phyloP scores from a whole-genome alignment of 2,888 invertebrate species.

The Serrognathus titanus region DNA sequence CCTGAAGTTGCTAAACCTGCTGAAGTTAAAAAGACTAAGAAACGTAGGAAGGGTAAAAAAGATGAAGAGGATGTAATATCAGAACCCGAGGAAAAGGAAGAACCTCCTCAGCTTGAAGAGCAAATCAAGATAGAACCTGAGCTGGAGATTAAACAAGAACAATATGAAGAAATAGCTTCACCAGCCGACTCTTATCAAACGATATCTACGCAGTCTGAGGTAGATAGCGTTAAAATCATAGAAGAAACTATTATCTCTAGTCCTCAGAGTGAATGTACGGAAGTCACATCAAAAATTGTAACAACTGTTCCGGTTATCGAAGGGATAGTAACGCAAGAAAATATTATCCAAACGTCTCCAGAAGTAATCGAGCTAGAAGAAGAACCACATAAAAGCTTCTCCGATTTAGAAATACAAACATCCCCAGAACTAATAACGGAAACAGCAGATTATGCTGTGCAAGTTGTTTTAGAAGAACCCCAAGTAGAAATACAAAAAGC shows the following conservation, averaged over 20 bases:
- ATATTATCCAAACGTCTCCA: constrained; percentile 59
- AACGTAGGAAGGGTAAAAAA: constrained; percentile 43
- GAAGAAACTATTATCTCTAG: constrained; percentile 61
- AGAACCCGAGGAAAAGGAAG: constrained; percentile 32
- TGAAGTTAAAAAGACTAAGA: constrained; percentile 37
- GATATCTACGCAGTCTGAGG: constrained; percentile 57
- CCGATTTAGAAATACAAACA: constrained; percentile 52
- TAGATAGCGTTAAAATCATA: constrained; percentile 61
- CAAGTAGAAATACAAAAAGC: constrained; percentile 31
- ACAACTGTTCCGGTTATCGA: constrained; percentile 60
- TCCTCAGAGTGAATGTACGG: constrained; percentile 55
- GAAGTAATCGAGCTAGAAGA: constrained; percentile 46
- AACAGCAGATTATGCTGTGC: constrained; percentile 19
- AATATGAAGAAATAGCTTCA: constrained; percentile 51
- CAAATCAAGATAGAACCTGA: constrained; percentile 13
- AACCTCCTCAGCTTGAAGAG: constrained; percentile 5
- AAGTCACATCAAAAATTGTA: constrained; percentile 48
- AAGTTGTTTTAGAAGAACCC: constrained; percentile 13
- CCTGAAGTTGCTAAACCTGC: constrained; percentile 28
- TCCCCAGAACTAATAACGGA: constrained; percentile 37
- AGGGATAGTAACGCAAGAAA: constrained; percentile 57
- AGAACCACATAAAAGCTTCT: constrained; percentile 44
- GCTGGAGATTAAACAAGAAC: constrained; percentile 40
- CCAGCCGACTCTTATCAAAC: constrained; percentile 59
- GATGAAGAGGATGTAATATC: constrained; percentile 33